Conservation (phyloP, 92 coral and sea anemone genomes). For the Micromussa lordhowensis region DNA sequence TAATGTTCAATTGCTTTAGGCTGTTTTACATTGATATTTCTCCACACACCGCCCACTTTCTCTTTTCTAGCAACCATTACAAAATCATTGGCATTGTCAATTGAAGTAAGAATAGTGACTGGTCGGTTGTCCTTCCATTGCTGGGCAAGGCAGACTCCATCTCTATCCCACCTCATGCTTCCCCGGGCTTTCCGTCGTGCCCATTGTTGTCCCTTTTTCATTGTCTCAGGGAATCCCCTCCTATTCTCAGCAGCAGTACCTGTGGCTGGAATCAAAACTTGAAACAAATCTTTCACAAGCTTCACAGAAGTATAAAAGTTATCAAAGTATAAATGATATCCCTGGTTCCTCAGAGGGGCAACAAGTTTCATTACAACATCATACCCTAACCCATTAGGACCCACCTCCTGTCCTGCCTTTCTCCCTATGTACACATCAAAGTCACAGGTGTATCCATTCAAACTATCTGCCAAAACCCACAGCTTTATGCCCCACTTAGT, state of each 20-base stretch:
- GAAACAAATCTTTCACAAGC: conserved; percentile 57
- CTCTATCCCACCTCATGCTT: conserved; percentile 68
- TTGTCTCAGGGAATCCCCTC: conserved; percentile 52
- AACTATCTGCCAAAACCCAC: conserved; percentile 69
- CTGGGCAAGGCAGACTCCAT: conserved; percentile 40
- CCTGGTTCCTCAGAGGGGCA: conserved; percentile 51
- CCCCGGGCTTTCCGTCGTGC: conserved; percentile 44
- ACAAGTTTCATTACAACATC: conserved; percentile 60
- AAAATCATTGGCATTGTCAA: conserved; percentile 41
- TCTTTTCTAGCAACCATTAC: conserved; percentile 41
- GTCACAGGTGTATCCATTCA: conserved; percentile 56
- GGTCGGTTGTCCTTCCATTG: conserved; percentile 73
- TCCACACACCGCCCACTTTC: conserved; percentile 36
- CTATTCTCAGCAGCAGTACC: conserved; percentile 65
- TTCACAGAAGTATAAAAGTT: conserved; percentile 60
- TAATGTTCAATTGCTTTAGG: conserved; percentile 54
- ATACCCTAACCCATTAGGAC: conserved; percentile 56
- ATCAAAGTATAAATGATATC: conserved; percentile 70
- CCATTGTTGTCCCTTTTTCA: conserved; percentile 60
- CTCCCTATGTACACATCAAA: conserved; percentile 66
- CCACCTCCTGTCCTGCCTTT: conserved; percentile 33
- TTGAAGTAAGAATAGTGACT: conserved; percentile 57
- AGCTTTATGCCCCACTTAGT: conserved; percentile 61
- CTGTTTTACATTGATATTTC: conserved; percentile 32
- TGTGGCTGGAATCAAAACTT: conserved; percentile 45